phyloP scores from a whole-genome alignment of 1,140 invertebrate species.

The Planococcus citri region DNA sequence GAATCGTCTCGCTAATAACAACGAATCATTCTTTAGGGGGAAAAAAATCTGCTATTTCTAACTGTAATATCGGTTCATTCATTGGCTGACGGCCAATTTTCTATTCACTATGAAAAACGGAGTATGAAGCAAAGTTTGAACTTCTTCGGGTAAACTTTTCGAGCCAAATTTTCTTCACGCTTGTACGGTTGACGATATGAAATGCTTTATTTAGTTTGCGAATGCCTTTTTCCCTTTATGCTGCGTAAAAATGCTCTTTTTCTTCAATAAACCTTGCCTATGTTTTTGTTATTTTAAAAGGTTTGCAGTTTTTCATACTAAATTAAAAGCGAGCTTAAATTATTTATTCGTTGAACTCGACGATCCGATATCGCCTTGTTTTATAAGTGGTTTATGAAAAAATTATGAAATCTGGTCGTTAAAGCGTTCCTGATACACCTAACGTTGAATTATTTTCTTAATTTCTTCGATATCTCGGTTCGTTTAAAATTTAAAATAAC shows the following conservation, averaged over 20 bases:
- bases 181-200: constrained; percentile 6
- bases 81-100: constrained; percentile 2
- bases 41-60: constrained; percentile 2
- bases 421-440: no score
- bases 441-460: no score
- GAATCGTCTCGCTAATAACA: neutral
- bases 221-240: neutral
- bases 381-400: no score
- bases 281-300: no score
- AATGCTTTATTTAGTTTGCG: constrained; percentile 7
- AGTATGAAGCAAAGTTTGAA: constrained; percentile 7
- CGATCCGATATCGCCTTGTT: no score
- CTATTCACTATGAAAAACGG: constrained; percentile 2
- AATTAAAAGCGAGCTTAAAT: no score
- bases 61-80: constrained; percentile 2
- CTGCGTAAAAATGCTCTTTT: neutral
- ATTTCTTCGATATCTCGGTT: no score
- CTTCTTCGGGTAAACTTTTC: neutral
- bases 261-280: neutral
- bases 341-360: no score
- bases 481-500: no score
- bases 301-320: no score
- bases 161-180: constrained; percentile 6
- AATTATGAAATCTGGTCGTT: no score
- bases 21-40: neutral